phyloP scores from a whole-genome alignment of 2,113 vertebrate genomes.

The Gorsachius goisagi region DNA sequence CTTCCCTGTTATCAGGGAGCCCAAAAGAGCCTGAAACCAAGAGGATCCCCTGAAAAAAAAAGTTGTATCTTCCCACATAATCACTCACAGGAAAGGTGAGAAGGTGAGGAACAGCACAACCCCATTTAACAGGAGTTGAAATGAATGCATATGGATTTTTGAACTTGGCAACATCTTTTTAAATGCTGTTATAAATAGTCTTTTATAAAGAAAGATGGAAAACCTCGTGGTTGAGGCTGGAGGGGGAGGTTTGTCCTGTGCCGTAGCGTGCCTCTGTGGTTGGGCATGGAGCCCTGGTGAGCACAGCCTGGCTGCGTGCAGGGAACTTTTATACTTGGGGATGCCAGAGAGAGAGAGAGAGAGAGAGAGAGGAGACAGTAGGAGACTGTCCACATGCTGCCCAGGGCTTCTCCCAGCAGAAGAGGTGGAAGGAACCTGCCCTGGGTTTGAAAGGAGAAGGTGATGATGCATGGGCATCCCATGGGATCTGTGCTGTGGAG shows the following conservation, averaged over 20 bases:
- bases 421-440: background rate
- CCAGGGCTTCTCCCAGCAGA: background rate
- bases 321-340: too few species aligned
- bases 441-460: background rate
- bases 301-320: accelerated
- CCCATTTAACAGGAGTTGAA: accelerated
- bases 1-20: background rate
- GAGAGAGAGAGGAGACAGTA: too few species aligned
- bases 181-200: background rate
- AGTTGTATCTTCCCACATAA: background rate
- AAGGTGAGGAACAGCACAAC: background rate
- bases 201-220: background rate
- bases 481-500: background rate
- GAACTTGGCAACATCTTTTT: background rate
- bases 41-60: background rate
- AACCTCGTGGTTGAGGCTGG: background rate
- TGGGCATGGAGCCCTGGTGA: background rate
- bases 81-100: accelerated
- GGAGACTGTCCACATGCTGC: background rate
- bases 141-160: background rate
- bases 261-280: accelerated
- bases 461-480: background rate
- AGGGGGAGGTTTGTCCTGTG: background rate
- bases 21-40: background rate
- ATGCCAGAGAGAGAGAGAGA: too few species aligned